These are phyloP conservation scores for Crotalus helleri DNA, from an alignment of 2,113 vertebrate species.

Conservation along the genomic window DNA sequence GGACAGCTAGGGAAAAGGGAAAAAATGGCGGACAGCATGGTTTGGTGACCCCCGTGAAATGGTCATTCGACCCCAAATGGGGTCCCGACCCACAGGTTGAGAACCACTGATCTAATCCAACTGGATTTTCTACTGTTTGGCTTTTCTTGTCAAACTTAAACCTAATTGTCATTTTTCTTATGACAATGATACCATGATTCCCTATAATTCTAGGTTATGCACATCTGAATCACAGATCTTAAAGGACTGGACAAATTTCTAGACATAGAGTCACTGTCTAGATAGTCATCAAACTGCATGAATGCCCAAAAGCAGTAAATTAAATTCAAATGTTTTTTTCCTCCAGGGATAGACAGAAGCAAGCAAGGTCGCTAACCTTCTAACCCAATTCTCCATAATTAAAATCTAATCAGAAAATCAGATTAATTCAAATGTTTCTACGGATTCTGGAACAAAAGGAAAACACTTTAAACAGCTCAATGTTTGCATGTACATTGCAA, in stretches of 20 bases:
- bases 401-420: constrained; percentile 16
- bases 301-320: constrained; percentile 23
- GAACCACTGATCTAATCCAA: background rate
- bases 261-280: constrained; percentile 3
- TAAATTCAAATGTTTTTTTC: constrained; percentile 24
- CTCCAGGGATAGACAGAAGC: background rate
- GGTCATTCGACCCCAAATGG: too few species aligned
- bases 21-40: too few species aligned
- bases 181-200: background rate
- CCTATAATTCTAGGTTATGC: background rate
- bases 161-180: background rate
- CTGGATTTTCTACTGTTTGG: background rate
- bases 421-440: background rate
- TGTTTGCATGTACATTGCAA: background rate
- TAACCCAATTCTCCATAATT: constrained; percentile 18
- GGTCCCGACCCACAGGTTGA: too few species aligned
- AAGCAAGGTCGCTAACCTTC: background rate
- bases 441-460: background rate
- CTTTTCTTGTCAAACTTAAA: background rate
- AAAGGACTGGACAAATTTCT: constrained; percentile 3
- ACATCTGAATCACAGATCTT: background rate
- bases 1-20: too few species aligned
- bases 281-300: background rate
- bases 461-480: background rate
- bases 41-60: too few species aligned